Evolutionary conservation across 2,888 invertebrate genomes (phyloP), one percentile per base, ranked within the genome.

Genomic region (Spilarctia lutea): DNA sequence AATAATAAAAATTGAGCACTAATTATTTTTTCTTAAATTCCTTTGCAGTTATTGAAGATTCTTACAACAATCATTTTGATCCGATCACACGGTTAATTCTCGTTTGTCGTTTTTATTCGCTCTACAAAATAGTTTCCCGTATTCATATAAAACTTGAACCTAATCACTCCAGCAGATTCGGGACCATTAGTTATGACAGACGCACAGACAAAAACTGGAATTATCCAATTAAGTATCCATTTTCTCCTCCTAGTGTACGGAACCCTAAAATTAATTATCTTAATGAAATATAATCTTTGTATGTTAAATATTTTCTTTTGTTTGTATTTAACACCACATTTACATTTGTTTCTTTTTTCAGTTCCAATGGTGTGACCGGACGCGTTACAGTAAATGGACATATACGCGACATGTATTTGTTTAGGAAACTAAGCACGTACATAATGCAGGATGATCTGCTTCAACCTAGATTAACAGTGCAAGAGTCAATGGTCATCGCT

Each of bases 371-470:
- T 35, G 97, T 98, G 0, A 96, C 95, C 70, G 98, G 98, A 0
- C 94, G 95, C 6, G 97, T 98, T 73, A 94, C 96, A 74, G 97
- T 98, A 13, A 98, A 98, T 87, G 97, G 97, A 0, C 96, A 96
- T 77, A 94, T 96, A 0, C 94, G 98, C 6, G 97, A 97, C 82
- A 96, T 97, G 94, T 94, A 96, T 65, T 92, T 96, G 20, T 98
- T 98, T 93, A 97, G 97, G 87, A 98, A 98, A 88, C 96, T 98
- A 79, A 97, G 97, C 52, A 97, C 97, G 71, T 98, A 98, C 94
- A 98, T 98, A 83, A 98, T 98, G 97, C 98, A 98, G 90, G 97
- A 97, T 76, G 97, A 97, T 86, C 89, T 97, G 52, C 91, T 98
- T 30, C 97, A 98, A 86, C 97, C 97, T 0, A 96, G 97, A 82